Evolutionary conservation across 2,797 vertebrate species (phyloP).

Genomic region (Sternarchorhynchus goeldii): DNA sequence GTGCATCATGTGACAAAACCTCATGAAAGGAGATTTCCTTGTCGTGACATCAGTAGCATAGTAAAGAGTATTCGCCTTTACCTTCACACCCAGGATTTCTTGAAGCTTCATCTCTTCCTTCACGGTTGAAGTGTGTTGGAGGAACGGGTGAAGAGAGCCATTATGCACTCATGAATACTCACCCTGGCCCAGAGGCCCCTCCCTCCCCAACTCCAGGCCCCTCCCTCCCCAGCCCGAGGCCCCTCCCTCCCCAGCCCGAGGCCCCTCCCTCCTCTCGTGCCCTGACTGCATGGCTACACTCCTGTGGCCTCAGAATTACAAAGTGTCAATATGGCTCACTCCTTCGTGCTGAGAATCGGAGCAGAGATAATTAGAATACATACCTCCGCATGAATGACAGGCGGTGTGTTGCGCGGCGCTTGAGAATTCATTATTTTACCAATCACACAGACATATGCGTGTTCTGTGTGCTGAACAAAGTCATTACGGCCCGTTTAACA

Average conservation of each 20-base stretch:
- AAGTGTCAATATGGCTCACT: not conserved
- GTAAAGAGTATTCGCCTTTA: not conserved
- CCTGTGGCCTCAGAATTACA: not conserved
- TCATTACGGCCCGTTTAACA: not conserved
- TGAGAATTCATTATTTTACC: conserved; percentile 24
- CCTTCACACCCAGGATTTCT: not conserved
- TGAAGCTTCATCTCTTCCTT: conserved; percentile 3
- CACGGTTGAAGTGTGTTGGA: not conserved
- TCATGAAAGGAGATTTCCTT: not conserved
- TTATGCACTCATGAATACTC: conserved; percentile 39
- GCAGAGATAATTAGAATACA: conserved; percentile 22
- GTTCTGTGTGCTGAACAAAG: not conserved
- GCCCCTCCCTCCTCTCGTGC: too few species aligned
- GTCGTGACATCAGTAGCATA: conserved; percentile 8
- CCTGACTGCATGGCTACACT: not conserved
- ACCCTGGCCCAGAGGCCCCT: not conserved
- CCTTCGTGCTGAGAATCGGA: conserved; percentile 6
- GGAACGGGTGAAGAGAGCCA: conserved; percentile 4
- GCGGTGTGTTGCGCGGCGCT: not conserved
- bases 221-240: not conserved
- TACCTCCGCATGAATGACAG: conserved; percentile 6
- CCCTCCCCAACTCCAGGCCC: not conserved
- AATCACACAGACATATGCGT: conserved; percentile 19
- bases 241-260: too few species aligned
- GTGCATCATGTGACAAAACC: not conserved